Percentiles rank a stretch among this genome's conserved stretches.
These are phyloP conservation scores for Pangasius mekongensis DNA, from an alignment of 2,797 vertebrate genomes.

Conservation along the genomic window DNA sequence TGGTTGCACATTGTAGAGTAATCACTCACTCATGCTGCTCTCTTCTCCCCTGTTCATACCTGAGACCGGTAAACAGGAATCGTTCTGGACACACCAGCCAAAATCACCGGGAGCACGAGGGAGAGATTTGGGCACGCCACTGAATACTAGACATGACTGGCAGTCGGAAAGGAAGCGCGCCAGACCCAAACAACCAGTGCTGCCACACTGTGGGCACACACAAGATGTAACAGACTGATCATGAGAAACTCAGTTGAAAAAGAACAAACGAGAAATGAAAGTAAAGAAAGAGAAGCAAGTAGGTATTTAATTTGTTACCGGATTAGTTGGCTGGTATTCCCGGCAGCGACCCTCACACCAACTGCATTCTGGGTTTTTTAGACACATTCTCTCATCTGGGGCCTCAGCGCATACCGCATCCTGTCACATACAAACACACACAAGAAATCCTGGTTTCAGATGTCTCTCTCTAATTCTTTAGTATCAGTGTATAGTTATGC, in stretches of 20 bases:
- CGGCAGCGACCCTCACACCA: constrained; percentile 91
- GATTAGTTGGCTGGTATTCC: constrained; percentile 82
- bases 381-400: constrained; percentile 84
- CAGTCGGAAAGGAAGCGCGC: constrained; percentile 89
- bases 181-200: constrained; percentile 86
- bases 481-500: neutral
- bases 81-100: constrained; percentile 94
- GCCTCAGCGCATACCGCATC: constrained; percentile 89
- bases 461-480: neutral
- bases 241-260: neutral
- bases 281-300: neutral
- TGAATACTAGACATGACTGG: constrained; percentile 90
- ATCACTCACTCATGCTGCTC: constrained; percentile 63
- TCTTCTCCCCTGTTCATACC: constrained; percentile 76
- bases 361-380: constrained; percentile 89
- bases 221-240: neutral
- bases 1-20: constrained; percentile 9
- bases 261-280: neutral
- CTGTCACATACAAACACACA: constrained; percentile 57
- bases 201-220: constrained; percentile 80
- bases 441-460: neutral
- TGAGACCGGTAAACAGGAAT: constrained; percentile 87
- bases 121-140: constrained; percentile 76
- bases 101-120: constrained; percentile 84
- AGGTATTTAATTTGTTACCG: constrained; percentile 69